These are phyloP conservation scores for Margarornis squamiger DNA, from an alignment of 2,797 vertebrate species.

Conservation along the genomic window DNA sequence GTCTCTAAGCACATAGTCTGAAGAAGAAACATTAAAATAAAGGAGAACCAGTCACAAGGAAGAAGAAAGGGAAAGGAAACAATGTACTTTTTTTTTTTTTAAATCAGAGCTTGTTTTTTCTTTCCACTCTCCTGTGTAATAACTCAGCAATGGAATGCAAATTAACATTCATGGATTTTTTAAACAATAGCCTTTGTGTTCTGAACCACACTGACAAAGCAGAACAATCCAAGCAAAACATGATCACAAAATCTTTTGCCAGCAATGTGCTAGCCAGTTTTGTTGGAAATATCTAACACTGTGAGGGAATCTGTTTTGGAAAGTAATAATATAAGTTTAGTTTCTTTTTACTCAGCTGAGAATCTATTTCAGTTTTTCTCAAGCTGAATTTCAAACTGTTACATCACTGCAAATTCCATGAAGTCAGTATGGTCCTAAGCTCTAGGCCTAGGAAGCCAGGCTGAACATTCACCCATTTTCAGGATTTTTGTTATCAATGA, in stretches of 20 bases:
- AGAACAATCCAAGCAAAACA: slow-evolving; percentile 31
- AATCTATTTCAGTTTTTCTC: background rate
- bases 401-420: background rate
- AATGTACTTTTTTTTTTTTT: background rate
- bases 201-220: slow-evolving; percentile 29
- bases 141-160: slow-evolving; percentile 40
- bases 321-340: background rate
- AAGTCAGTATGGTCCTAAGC: background rate
- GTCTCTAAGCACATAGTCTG: background rate
- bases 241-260: slow-evolving; percentile 4
- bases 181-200: slow-evolving; percentile 58
- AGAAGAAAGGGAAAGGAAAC: slow-evolving; percentile 29
- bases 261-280: slow-evolving; percentile 5
- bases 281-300: background rate
- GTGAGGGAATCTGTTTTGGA: background rate
- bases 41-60: background rate
- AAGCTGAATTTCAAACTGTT: background rate
- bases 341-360: background rate
- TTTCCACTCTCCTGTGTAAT: slow-evolving; percentile 1
- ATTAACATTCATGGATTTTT: slow-evolving; percentile 21
- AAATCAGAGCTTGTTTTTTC: slow-evolving; percentile 21
- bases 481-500: background rate
- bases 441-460: background rate
- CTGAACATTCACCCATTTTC: background rate
- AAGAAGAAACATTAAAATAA: background rate